phyloP scores from a whole-genome alignment of 1,140 invertebrate genomes.

The Stenopsyche tienmushanensis region DNA sequence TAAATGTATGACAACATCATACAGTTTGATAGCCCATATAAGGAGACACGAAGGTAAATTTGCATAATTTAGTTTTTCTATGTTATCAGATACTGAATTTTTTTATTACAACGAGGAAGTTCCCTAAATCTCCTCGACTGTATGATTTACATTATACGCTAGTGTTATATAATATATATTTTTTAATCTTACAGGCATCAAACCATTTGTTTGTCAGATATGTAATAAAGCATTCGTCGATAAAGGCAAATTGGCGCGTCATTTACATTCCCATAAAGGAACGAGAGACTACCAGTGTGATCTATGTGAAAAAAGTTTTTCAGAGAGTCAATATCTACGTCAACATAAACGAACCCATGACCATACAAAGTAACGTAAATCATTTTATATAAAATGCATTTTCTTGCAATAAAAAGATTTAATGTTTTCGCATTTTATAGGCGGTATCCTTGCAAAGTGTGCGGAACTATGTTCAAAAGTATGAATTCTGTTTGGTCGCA shows the following conservation, averaged over 20 bases:
- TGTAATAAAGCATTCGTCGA: constrained; percentile 41
- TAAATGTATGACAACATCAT: constrained; percentile 40
- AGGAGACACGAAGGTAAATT: constrained; percentile 39
- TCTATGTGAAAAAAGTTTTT: constrained; percentile 39
- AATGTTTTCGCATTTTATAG: constrained; percentile 24
- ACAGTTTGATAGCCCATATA: constrained; percentile 38
- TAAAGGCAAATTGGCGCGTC: constrained; percentile 37
- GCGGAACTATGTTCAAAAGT: constrained; percentile 39
- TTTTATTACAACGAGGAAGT: no score
- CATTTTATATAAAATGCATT: background rate
- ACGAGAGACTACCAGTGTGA: constrained; percentile 37
- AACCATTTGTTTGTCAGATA: constrained; percentile 38
- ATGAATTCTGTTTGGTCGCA: constrained; percentile 42
- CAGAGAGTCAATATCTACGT: constrained; percentile 37
- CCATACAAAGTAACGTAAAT: constrained; percentile 25
- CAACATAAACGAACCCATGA: constrained; percentile 40
- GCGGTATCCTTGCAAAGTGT: constrained; percentile 37
- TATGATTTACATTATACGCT: background rate
- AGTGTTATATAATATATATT: background rate
- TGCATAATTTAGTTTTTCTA: background rate
- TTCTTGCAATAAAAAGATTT: background rate
- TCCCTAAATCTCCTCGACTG: background rate
- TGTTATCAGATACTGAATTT: background rate
- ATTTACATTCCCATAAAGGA: constrained; percentile 35
- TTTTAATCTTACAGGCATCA: constrained; percentile 29